phyloP scores from a whole-genome alignment of 37 sponge, comb jelly and placozoan genomes.

The Beroe ovata region DNA sequence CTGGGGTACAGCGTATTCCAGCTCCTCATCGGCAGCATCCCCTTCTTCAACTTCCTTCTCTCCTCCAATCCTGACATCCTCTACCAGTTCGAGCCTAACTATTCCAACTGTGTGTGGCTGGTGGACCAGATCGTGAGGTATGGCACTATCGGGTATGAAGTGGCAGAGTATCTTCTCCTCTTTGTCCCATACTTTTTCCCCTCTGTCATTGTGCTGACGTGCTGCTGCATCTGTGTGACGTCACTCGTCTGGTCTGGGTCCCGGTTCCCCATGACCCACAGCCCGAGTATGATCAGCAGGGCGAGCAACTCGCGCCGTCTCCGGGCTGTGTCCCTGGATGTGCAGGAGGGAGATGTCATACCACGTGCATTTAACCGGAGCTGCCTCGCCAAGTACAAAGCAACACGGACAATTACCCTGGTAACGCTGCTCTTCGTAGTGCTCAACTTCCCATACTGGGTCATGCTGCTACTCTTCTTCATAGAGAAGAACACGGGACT shows the following conservation, averaged over 20 bases:
- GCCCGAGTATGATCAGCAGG: background rate
- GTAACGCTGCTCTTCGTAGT: constrained; percentile 38
- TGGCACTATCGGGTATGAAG: background rate
- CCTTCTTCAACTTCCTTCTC: background rate
- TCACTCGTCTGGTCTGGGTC: constrained; percentile 22
- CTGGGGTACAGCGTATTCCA: constrained; percentile 47
- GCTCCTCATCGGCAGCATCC: constrained; percentile 33
- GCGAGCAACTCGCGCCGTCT: background rate
- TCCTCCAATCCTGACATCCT: background rate
- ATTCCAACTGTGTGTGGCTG: constrained; percentile 60
- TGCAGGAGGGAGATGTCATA: background rate
- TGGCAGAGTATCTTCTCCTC: constrained; percentile 65
- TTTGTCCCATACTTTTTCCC: constrained; percentile 66
- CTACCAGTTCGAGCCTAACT: constrained; percentile 39
- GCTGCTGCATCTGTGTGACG: constrained; percentile 45
- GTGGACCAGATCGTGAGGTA: constrained; percentile 16
- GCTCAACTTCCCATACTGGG: constrained; percentile 66
- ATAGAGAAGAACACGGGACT: constrained; percentile 50
- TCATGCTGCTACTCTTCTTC: constrained; percentile 63
- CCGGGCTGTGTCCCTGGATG: background rate
- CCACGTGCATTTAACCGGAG: background rate
- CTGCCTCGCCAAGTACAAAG: constrained; percentile 30
- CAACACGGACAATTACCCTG: constrained; percentile 42
- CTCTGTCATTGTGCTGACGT: constrained; percentile 38
- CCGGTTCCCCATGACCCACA: background rate